phyloP scores from a whole-genome alignment of 1,140 invertebrate genomes.

The Drosophila santomea region DNA sequence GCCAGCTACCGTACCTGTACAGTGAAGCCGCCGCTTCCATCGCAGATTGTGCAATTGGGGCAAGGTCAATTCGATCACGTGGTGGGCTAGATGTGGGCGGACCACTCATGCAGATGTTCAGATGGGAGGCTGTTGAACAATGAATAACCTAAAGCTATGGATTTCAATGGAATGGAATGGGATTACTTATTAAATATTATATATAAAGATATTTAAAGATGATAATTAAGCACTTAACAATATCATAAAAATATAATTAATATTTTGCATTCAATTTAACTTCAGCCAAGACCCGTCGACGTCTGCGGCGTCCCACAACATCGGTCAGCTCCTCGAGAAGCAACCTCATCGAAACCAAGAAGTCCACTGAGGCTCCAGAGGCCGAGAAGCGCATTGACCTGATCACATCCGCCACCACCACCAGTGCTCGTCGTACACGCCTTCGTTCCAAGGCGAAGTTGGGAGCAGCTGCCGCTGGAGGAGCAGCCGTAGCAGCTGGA shows the following conservation, averaged over 20 bases:
- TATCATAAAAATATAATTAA: no score
- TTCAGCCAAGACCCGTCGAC: conserved; percentile 85
- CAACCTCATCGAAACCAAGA: conserved; percentile 85
- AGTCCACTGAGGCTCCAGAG: conserved; percentile 81
- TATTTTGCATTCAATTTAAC: no score
- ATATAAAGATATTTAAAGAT: background rate
- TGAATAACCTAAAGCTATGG: background rate
- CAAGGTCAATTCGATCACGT: conserved; percentile 46
- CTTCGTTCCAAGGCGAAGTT: conserved; percentile 87
- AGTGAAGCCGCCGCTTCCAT: conserved; percentile 8
- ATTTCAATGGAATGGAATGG: background rate
- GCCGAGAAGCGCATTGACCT: conserved; percentile 87
- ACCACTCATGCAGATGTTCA: background rate
- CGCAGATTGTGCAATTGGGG: conserved; percentile 26
- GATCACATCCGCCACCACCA: conserved; percentile 85
- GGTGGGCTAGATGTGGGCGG: conserved; percentile 36
- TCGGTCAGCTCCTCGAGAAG: conserved; percentile 77
- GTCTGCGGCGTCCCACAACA: conserved; percentile 86
- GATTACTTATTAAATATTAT: background rate
- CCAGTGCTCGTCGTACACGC: conserved; percentile 88
- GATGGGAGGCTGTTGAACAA: background rate
- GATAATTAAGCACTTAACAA: background rate
- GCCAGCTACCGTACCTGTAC: conserved; percentile 24
- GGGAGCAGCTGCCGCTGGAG: conserved; percentile 86
- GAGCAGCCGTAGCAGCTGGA: conserved; percentile 86